Base-by-base conservation (phyloP, 2,888 invertebrate genomes). In the Idaea dimidiata region DNA sequence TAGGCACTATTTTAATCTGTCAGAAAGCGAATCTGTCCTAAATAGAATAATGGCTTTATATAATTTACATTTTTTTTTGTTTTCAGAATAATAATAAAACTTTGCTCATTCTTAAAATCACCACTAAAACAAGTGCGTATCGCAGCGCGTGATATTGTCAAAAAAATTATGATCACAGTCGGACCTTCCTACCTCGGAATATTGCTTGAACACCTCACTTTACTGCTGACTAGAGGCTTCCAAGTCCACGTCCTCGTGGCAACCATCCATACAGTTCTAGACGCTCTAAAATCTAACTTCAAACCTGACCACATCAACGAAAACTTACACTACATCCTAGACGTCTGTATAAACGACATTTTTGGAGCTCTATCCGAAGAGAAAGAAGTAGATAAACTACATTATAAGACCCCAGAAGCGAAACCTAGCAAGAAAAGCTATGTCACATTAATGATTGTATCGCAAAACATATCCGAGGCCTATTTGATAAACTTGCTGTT, bases 191-290 rank as follows among this genome's bases (percentile, higher is more conserved):
- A 97, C 84, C 91, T 99, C 66, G 94, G 95, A 7, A 92, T 95
- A 74, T 87, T 99, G 18, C 84, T 99, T 14, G 94, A 95, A 66
- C 98, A 98, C 85, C 94, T 99, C 82, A 95, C 95, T 53, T 90
- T 96, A 5, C 87, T 97, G 17, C 91, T 99, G 61, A 97, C 95
- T 0, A 94, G 96, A 79, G 99, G 99, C 14, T 99, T 97, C 82
- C 98, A 99, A 93, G 95, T 97, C 1, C 99, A 99, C 78, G 99
- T 99, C 0, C 89, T 99, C 61, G 96, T 97, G 3, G 98, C 95
- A 66, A 98, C 99, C 0, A 94, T 98, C 17, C 97, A 99, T 80
- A 94, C 96, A 0, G 94, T 99, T 5, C 87, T 99, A 60, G 94
- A 95, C 63, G 94, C 95, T 31, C 82, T 98, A 62, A 95, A 95